Evolutionary conservation across 2,888 invertebrate species (phyloP).

Genomic region (Nomada ferruginata): DNA sequence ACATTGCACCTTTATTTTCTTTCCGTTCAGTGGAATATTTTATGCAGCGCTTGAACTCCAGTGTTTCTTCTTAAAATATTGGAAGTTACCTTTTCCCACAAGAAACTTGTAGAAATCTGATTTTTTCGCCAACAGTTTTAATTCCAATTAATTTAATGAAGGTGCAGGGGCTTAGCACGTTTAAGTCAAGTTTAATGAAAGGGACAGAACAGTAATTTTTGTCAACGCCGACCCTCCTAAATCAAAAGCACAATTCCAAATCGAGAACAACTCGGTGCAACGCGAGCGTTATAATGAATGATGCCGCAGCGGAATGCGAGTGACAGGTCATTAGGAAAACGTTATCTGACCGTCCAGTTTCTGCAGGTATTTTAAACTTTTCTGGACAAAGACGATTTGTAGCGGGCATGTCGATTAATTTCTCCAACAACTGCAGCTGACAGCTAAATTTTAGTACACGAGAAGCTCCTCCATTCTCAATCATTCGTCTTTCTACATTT

Average conservation of each 20-base stretch:
- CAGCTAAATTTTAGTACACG: conserved; percentile 4
- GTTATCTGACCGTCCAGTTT: conserved; percentile 4
- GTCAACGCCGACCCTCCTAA: background rate
- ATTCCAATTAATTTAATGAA: no score
- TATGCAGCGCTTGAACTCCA: no score
- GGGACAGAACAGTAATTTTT: background rate
- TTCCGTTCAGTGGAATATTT: no score
- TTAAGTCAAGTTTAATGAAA: background rate
- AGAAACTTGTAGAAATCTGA: no score
- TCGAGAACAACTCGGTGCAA: background rate
- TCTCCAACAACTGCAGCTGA: background rate
- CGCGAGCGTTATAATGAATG: background rate
- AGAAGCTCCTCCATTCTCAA: background rate
- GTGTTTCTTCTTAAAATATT: no score
- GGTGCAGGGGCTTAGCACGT: background rate
- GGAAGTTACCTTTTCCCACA: no score
- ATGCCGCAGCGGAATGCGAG: background rate
- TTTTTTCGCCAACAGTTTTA: no score
- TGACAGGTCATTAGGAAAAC: conserved; percentile 16
- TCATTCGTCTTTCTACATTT: background rate
- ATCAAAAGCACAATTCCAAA: background rate
- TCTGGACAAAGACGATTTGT: conserved; percentile 20
- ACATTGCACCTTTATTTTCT: no score
- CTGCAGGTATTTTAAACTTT: conserved; percentile 15
- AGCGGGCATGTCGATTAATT: conserved; percentile 22